phyloP scores from a whole-genome alignment of 1,140 invertebrate genomes.

The Drosophila auraria region DNA sequence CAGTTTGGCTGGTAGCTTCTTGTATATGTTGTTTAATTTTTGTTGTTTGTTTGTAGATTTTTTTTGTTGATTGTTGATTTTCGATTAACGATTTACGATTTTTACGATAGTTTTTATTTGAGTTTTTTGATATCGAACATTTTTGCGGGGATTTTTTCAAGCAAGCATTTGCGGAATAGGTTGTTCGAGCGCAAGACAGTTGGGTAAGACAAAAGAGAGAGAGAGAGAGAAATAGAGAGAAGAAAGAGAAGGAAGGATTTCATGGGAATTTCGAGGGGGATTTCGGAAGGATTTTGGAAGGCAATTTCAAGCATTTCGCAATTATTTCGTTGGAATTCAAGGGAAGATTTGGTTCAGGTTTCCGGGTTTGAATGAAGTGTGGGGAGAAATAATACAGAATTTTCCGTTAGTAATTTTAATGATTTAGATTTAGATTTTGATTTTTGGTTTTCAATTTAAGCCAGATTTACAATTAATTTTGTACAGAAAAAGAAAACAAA shows the following conservation, averaged over 20 bases:
- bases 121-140: background rate
- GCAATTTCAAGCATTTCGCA: background rate
- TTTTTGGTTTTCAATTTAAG: slow-evolving; percentile 40
- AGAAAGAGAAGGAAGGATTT: slow-evolving; percentile 36
- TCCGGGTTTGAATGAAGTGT: background rate
- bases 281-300: background rate
- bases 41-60: slow-evolving; percentile 33
- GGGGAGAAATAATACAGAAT: slow-evolving; percentile 59
- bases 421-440: slow-evolving; percentile 27
- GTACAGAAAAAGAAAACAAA: slow-evolving; percentile 27
- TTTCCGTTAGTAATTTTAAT: slow-evolving; percentile 80
- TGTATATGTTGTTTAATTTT: slow-evolving; percentile 60
- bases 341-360: background rate
- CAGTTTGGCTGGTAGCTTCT: slow-evolving; percentile 85
- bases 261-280: background rate
- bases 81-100: slow-evolving; percentile 1
- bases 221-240: slow-evolving; percentile 40
- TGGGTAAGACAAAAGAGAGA: slow-evolving; percentile 38
- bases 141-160: slow-evolving; percentile 2
- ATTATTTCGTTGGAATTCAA: background rate
- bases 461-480: slow-evolving; percentile 60
- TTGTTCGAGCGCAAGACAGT: slow-evolving; percentile 37
- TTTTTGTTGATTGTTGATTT: slow-evolving; percentile 26
- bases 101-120: slow-evolving; percentile 1
- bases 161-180: slow-evolving; percentile 19